Evolutionary conservation across 1,140 invertebrate species (phyloP).

Genomic region (Bombus fervidus): DNA sequence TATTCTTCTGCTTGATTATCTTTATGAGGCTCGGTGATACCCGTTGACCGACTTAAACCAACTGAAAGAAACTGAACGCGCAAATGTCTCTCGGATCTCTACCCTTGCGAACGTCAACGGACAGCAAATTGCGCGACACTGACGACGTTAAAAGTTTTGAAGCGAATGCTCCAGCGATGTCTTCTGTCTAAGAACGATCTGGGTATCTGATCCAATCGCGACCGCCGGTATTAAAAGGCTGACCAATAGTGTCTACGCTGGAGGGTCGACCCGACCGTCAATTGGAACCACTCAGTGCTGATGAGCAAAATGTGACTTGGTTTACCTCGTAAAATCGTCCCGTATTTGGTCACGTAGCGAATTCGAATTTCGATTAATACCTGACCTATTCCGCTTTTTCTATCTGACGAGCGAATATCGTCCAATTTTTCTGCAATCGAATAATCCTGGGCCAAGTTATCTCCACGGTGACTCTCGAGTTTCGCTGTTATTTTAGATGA

Average conservation of each 20-base stretch:
- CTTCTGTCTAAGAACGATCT: slow-evolving; percentile 49
- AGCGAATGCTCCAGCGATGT: slow-evolving; percentile 59
- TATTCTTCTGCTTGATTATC: background rate
- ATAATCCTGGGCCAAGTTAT: background rate
- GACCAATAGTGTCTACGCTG: slow-evolving; percentile 71
- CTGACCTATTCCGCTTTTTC: background rate
- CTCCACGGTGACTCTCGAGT: background rate
- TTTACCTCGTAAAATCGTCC: slow-evolving; percentile 57
- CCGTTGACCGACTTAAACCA: slow-evolving; percentile 42
- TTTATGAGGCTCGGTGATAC: background rate
- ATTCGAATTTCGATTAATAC: slow-evolving; percentile 41
- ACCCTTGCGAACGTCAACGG: slow-evolving; percentile 14
- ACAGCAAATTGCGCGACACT: slow-evolving; percentile 54
- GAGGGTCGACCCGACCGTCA: slow-evolving; percentile 70
- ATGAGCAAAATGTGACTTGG: slow-evolving; percentile 66
- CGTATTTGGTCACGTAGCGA: slow-evolving; percentile 36
- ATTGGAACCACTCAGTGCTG: slow-evolving; percentile 75
- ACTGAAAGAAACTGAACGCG: slow-evolving; percentile 28
- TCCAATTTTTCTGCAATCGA: background rate
- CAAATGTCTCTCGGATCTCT: slow-evolving; percentile 9
- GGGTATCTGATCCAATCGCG: slow-evolving; percentile 65
- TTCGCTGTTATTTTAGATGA: background rate
- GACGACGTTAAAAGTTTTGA: slow-evolving; percentile 49
- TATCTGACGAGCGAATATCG: background rate
- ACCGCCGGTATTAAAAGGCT: slow-evolving; percentile 72